phyloP scores from a whole-genome alignment of 1,140 invertebrate genomes.

The Aphis craccivora region DNA sequence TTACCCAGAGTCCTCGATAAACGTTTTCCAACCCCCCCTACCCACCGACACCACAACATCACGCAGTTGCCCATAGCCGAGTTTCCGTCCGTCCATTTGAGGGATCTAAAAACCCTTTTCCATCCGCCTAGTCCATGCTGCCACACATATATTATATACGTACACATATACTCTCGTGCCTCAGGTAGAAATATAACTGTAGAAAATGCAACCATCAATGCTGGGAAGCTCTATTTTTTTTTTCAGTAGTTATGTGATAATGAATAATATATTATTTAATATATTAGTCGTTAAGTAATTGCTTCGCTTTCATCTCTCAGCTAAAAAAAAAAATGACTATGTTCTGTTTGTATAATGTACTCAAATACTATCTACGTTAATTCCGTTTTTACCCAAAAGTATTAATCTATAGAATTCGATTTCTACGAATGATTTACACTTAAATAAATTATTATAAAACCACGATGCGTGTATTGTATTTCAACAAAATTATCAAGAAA shows the following conservation, averaged over 20 bases:
- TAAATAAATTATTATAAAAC: background rate
- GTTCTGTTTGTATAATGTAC: background rate
- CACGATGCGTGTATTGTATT: background rate
- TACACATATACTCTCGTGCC: background rate
- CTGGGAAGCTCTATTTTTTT: background rate
- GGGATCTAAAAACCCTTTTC: background rate
- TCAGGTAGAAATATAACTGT: background rate
- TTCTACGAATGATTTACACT: background rate
- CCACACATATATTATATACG: background rate
- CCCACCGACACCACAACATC: background rate
- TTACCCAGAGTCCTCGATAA: slow-evolving; percentile 9
- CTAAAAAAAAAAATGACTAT: background rate
- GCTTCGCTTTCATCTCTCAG: background rate
- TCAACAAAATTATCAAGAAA: background rate
- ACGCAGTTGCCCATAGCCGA: background rate
- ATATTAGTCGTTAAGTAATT: background rate
- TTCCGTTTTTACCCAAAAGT: background rate
- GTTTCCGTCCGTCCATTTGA: background rate
- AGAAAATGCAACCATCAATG: background rate
- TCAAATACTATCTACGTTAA: background rate
- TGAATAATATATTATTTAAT: background rate
- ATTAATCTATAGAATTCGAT: background rate
- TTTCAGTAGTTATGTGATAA: background rate
- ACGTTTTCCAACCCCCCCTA: background rate
- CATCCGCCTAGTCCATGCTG: too few relatives aligned